Percentiles rank a stretch among this genome's conserved stretches.
These are phyloP conservation scores for Hippocampus comes DNA, from an alignment of 2,113 vertebrate genomes.

Conservation along the genomic window DNA sequence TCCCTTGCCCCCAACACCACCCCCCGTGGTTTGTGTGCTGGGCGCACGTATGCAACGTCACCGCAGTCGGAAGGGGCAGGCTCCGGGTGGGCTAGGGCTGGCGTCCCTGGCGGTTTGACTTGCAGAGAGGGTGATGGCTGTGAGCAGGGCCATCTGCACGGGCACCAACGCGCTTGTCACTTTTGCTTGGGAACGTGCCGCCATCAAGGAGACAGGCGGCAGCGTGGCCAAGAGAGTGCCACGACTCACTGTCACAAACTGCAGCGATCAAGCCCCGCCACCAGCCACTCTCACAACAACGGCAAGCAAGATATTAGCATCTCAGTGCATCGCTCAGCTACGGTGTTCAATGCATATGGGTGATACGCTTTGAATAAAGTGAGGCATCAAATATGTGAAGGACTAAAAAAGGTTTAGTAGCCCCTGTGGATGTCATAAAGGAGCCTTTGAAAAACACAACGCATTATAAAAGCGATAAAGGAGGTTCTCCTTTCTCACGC, in stretches of 20 bases:
- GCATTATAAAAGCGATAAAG: slow-evolving; percentile 15
- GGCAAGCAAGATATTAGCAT: slow-evolving; percentile 31
- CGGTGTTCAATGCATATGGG: slow-evolving; percentile 19
- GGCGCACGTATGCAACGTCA: slow-evolving; percentile 46
- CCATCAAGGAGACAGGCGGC: slow-evolving; percentile 71
- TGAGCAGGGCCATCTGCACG: slow-evolving; percentile 74
- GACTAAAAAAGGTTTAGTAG: slow-evolving; percentile 23
- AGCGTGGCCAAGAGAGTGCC: slow-evolving; percentile 59
- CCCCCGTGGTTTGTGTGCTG: slow-evolving; percentile 25
- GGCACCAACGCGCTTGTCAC: slow-evolving; percentile 71
- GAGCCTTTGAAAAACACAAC: slow-evolving; percentile 37
- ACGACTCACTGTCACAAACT: slow-evolving; percentile 80
- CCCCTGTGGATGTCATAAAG: slow-evolving; percentile 15
- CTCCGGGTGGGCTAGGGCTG: slow-evolving; percentile 41
- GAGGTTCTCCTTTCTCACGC: slow-evolving; percentile 25
- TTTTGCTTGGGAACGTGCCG: slow-evolving; percentile 67
- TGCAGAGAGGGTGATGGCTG: slow-evolving; percentile 68
- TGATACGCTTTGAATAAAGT: slow-evolving; percentile 25
- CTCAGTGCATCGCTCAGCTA: slow-evolving; percentile 25
- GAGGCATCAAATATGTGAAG: slow-evolving; percentile 17
- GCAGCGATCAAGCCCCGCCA: slow-evolving; percentile 61
- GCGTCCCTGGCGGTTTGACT: slow-evolving; percentile 68
- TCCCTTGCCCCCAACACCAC: background rate
- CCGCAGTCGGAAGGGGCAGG: slow-evolving; percentile 53
- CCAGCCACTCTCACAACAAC: slow-evolving; percentile 59